These are phyloP conservation scores for Colius striatus DNA, from an alignment of 2,113 vertebrate genomes.

Conservation along the genomic window DNA sequence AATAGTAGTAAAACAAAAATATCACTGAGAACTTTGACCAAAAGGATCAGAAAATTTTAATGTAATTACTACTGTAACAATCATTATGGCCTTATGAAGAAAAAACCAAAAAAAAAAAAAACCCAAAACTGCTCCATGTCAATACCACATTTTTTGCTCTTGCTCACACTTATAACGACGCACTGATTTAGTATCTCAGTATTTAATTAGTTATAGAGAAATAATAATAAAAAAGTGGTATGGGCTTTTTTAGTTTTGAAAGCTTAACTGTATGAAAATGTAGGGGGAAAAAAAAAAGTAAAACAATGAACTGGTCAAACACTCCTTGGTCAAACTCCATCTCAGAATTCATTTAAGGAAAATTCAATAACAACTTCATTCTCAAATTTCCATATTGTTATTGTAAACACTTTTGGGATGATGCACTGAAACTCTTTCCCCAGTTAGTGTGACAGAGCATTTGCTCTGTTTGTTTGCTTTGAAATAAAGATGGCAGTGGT, in stretches of 20 bases:
- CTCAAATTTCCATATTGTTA: neutral
- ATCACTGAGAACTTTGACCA: neutral
- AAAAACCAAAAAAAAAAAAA: neutral
- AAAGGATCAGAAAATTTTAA: neutral
- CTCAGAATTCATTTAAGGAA: neutral
- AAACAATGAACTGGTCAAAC: neutral
- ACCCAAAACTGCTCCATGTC: neutral
- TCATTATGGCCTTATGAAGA: neutral
- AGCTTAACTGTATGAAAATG: neutral
- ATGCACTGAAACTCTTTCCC: neutral
- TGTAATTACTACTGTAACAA: neutral
- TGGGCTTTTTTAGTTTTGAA: neutral
- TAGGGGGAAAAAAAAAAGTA: neutral
- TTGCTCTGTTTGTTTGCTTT: neutral
- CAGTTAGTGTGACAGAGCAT: neutral
- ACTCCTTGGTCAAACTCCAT: neutral
- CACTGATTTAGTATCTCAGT: neutral
- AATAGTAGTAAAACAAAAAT: neutral
- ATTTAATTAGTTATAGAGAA: neutral
- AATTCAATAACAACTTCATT: neutral
- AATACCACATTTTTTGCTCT: neutral
- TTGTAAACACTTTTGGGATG: neutral
- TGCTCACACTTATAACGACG: neutral
- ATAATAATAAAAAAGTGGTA: neutral
- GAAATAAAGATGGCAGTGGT: neutral